Evolutionary conservation across 37 sponge, comb jelly and placozoan species (phyloP).

Genomic region (Ephydatia muelleri): DNA sequence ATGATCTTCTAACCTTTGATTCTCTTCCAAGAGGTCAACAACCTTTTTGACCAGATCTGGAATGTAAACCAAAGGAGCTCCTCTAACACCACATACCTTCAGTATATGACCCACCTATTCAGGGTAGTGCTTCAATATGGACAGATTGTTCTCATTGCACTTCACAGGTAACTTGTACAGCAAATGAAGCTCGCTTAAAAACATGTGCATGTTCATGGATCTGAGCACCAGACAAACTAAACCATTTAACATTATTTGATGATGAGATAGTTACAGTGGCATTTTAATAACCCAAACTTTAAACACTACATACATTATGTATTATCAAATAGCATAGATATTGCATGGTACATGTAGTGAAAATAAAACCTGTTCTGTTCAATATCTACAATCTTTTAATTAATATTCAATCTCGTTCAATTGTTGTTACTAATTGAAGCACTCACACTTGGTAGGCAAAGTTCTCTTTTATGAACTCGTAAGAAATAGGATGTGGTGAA

Average conservation of each 20-base stretch:
- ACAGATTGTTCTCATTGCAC: neutral
- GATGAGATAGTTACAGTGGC: no score
- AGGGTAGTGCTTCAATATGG: constrained; percentile 4
- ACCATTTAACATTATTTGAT: no score
- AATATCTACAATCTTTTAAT: no score
- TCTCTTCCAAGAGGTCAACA: no score
- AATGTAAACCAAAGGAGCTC: no score
- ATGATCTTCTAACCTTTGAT: no score
- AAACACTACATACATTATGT: neutral
- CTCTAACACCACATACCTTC: constrained; percentile 1
- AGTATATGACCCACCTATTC: constrained; percentile 1
- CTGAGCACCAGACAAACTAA: no score
- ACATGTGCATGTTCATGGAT: no score
- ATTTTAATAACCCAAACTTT: neutral
- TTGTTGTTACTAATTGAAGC: neutral
- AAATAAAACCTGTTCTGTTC: no score
- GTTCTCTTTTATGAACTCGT: neutral
- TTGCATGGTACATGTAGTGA: no score
- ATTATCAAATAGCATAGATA: neutral
- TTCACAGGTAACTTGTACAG: neutral
- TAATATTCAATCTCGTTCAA: no score
- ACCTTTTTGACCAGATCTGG: no score
- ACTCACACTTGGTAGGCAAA: neutral
- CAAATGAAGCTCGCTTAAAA: neutral
- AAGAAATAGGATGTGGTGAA: neutral